Evolutionary conservation across 2,797 vertebrate genomes (phyloP).

Genomic region (Parambassis ranga): DNA sequence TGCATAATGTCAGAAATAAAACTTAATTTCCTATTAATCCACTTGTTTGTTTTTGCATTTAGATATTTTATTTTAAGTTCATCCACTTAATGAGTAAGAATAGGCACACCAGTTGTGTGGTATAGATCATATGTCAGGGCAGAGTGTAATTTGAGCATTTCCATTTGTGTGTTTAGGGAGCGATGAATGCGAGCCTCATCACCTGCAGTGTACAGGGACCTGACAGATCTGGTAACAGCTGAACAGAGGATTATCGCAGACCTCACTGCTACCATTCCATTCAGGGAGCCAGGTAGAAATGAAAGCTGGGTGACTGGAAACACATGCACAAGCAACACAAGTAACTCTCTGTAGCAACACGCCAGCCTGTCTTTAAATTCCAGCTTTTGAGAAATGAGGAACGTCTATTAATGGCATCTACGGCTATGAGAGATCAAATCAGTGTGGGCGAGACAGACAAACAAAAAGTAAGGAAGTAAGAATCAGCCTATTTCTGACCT

Average conservation of each 20-base stretch:
- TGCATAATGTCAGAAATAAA: neutral
- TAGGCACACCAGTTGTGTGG: no score
- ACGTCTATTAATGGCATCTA: no score
- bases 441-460: neutral
- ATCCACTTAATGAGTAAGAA: no score
- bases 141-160: neutral
- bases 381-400: neutral
- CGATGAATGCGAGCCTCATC: neutral
- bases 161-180: neutral
- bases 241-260: slow-evolving; percentile 21
- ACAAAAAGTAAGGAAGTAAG: neutral
- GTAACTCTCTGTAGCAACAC: neutral
- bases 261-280: neutral
- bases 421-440: neutral
- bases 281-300: slow-evolving; percentile 12
- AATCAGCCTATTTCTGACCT: neutral
- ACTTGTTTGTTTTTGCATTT: neutral
- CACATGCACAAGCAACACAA: neutral
- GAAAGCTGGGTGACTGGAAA: slow-evolving; percentile 2
- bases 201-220: neutral
- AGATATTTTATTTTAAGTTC: no score
- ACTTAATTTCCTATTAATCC: neutral
- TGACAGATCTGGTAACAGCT: slow-evolving; percentile 35
- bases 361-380: neutral
- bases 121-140: neutral